phyloP scores from a whole-genome alignment of 2,888 invertebrate genomes.

The Eilema sororculum region DNA sequence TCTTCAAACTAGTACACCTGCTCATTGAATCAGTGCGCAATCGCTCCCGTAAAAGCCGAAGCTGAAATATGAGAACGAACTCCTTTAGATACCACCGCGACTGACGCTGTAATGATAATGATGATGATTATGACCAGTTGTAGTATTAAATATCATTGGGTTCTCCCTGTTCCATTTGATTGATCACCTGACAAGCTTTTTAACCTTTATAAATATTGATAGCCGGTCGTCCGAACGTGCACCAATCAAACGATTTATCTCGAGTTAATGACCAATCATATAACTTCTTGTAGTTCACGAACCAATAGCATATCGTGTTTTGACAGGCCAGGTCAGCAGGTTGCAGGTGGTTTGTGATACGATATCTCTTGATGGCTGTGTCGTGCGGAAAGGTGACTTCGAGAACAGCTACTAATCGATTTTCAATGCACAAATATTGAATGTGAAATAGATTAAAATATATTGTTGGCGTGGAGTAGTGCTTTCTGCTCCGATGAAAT shows the following conservation, averaged over 20 bases:
- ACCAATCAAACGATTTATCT: slow-evolving; percentile 33
- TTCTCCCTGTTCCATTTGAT: background rate
- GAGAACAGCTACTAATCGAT: background rate
- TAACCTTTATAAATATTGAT: slow-evolving; percentile 10
- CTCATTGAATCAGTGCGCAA: background rate
- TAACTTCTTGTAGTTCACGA: slow-evolving; percentile 38
- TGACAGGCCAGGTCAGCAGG: slow-evolving; percentile 35
- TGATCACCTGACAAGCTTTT: background rate
- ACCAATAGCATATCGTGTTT: slow-evolving; percentile 39
- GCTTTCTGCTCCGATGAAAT: no score
- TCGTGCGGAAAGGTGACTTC: slow-evolving; percentile 1
- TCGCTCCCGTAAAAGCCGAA: background rate
- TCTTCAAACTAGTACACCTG: no score
- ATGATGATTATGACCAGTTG: background rate
- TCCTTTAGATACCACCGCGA: background rate
- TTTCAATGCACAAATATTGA: background rate
- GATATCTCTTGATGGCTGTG: background rate
- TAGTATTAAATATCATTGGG: background rate
- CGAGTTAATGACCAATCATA: slow-evolving; percentile 37
- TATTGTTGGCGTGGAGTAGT: background rate
- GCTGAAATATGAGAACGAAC: no score
- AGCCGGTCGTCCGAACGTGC: background rate
- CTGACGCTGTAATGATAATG: background rate
- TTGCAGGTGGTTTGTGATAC: background rate
- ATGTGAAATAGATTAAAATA: background rate